phyloP scores from a whole-genome alignment of 2,888 invertebrate genomes.

The Trachelus tabidus region DNA sequence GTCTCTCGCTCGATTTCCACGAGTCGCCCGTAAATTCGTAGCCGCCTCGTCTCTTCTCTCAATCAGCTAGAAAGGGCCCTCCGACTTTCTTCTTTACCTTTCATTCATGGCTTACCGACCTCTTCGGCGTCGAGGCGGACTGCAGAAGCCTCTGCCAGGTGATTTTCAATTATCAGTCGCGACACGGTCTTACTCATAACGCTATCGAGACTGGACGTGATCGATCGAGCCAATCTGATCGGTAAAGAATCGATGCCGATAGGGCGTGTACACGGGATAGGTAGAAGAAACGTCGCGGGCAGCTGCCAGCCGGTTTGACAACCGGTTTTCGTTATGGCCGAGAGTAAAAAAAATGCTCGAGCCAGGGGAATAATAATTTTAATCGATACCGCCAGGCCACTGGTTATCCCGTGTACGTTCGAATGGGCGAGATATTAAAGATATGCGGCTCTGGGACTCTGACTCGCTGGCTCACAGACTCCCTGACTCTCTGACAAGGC shows the following conservation, averaged over 20 bases:
- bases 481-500: constrained; percentile 43
- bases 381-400: constrained; percentile 51
- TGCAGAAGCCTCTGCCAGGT: neutral
- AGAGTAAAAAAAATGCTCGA: constrained; percentile 41
- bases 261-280: neutral
- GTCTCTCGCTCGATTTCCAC: neutral
- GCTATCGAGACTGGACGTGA: neutral
- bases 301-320: constrained; percentile 28
- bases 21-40: neutral
- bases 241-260: neutral
- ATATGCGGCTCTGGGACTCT: constrained; percentile 36
- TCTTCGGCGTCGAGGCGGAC: neutral
- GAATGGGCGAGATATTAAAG: constrained; percentile 46
- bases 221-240: neutral
- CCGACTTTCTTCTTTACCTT: neutral
- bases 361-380: constrained; percentile 54
- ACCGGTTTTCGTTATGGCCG: constrained; percentile 27
- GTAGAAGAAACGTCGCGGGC: constrained; percentile 15
- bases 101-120: neutral
- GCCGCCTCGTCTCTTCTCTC: neutral
- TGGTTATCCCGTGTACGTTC: constrained; percentile 31
- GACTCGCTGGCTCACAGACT: neutral
- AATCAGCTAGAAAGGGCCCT: neutral
- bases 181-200: neutral
- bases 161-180: neutral